A percentile compares a stretch with the other conserved stretches of the same genome.
Evolutionary conservation across 2,888 invertebrate species (phyloP).

Genomic region (Loripinus fragilis): DNA sequence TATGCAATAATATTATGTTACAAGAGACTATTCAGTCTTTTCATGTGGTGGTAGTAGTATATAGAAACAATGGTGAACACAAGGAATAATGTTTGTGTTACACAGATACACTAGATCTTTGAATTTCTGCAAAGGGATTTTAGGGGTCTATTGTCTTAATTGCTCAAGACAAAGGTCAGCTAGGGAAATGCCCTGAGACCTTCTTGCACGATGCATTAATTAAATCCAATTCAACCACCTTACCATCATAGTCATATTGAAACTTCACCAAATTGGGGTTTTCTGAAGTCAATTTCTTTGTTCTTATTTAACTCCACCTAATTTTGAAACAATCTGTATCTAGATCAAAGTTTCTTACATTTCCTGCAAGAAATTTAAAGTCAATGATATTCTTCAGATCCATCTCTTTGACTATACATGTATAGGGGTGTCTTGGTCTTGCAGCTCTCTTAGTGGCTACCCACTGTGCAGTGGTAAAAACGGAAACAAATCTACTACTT

Average conservation of each 20-base stretch:
- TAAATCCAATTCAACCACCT: conserved; percentile 16
- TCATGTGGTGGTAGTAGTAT: conserved; percentile 31
- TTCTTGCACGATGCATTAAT: conserved; percentile 2
- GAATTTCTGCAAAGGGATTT: conserved; percentile 23
- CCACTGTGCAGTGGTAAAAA: conserved; percentile 18
- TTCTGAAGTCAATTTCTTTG: not conserved
- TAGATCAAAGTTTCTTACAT: conserved; percentile 25
- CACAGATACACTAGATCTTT: conserved; percentile 29
- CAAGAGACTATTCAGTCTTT: not conserved
- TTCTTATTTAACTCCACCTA: not conserved
- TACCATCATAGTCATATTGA: not conserved
- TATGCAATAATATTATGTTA: not conserved
- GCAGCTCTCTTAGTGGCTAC: not conserved
- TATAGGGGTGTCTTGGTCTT: not conserved
- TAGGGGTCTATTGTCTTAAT: conserved; percentile 2
- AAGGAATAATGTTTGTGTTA: conserved; percentile 28
- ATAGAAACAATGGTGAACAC: conserved; percentile 32
- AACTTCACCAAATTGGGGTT: not conserved
- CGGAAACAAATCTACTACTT: not conserved
- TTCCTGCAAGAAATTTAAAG: conserved; percentile 2
- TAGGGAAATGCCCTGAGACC: conserved; percentile 23
- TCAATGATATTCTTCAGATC: not conserved
- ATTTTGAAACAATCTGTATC: not conserved
- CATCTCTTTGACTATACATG: conserved; percentile 7
- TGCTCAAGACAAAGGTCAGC: not conserved